Evolutionary conservation across 2,888 invertebrate genomes (phyloP).

Genomic region (Eumerus sabulonum): DNA sequence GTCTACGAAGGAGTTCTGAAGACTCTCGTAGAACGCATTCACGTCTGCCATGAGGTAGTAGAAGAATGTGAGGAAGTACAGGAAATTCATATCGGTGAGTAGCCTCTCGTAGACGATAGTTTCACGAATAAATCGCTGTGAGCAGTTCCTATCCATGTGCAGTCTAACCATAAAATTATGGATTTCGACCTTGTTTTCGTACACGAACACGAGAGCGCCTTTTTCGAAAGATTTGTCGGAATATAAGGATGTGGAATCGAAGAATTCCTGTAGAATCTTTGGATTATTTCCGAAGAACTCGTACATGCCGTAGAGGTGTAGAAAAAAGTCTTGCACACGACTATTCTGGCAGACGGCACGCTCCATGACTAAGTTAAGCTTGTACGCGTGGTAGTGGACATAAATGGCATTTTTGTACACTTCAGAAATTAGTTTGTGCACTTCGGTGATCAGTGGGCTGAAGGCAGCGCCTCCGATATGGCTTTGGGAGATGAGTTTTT

Average conservation of each 20-base stretch:
- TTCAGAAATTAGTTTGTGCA: conserved; percentile 41
- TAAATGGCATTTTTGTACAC: conserved; percentile 55
- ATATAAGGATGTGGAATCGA: conserved; percentile 45
- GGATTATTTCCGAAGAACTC: conserved; percentile 46
- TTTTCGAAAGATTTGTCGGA: conserved; percentile 51
- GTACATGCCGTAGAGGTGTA: conserved; percentile 54
- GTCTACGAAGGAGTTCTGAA: conserved; percentile 57
- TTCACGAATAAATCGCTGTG: conserved; percentile 44
- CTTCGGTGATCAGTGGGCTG: conserved; percentile 45
- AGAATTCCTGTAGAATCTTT: conserved; percentile 36
- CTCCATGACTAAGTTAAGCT: conserved; percentile 47
- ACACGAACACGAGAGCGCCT: conserved; percentile 45
- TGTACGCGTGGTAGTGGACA: conserved; percentile 59
- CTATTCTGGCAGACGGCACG: conserved; percentile 55
- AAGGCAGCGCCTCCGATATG: conserved; percentile 53
- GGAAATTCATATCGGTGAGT: conserved; percentile 34
- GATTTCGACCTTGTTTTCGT: conserved; percentile 51
- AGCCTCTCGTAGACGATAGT: conserved; percentile 52
- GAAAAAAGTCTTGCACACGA: conserved; percentile 51
- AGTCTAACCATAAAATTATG: conserved; percentile 57
- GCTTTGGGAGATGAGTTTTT: conserved; percentile 52
- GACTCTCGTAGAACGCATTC: conserved; percentile 54
- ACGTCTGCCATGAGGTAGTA: conserved; percentile 61
- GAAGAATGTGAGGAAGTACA: conserved; percentile 56
- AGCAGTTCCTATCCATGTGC: conserved; percentile 47